These are phyloP conservation scores for Sycobia sp. DNA, from an alignment of 1,140 invertebrate species.

Conservation along the genomic window DNA sequence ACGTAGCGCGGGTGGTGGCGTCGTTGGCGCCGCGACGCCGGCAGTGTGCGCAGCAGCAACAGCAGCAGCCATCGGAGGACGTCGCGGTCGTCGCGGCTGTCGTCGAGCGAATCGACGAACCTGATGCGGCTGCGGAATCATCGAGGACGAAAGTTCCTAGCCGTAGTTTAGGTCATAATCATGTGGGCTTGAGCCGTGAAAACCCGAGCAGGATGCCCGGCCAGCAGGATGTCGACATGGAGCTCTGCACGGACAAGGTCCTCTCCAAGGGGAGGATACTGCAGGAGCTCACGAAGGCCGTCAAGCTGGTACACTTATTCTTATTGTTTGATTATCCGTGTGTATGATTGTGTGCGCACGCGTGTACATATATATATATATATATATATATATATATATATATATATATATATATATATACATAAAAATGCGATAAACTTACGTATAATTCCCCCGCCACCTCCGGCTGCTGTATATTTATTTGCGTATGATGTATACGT, in stretches of 20 bases:
- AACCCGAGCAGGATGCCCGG: slow-evolving; percentile 36
- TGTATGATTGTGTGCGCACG: no score
- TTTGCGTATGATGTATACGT: no score
- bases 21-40: slow-evolving; percentile 14
- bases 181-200: background rate
- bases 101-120: background rate
- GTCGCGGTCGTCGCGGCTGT: background rate
- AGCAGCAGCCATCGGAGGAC: background rate
- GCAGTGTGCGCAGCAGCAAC: slow-evolving; percentile 6
- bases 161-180: background rate
- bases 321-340: background rate
- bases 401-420: no score
- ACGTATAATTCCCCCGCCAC: no score
- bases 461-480: no score
- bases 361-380: no score
- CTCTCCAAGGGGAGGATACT: slow-evolving; percentile 58
- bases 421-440: no score
- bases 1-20: no score
- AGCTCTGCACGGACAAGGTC: slow-evolving; percentile 59
- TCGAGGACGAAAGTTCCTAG: background rate
- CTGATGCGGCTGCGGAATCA: background rate
- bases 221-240: slow-evolving; percentile 51
- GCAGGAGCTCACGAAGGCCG: slow-evolving; percentile 59
- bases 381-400: no score
- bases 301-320: slow-evolving; percentile 56